Base-by-base conservation (phyloP, 2,888 invertebrate genomes). In the Drosophila anomalata region DNA sequence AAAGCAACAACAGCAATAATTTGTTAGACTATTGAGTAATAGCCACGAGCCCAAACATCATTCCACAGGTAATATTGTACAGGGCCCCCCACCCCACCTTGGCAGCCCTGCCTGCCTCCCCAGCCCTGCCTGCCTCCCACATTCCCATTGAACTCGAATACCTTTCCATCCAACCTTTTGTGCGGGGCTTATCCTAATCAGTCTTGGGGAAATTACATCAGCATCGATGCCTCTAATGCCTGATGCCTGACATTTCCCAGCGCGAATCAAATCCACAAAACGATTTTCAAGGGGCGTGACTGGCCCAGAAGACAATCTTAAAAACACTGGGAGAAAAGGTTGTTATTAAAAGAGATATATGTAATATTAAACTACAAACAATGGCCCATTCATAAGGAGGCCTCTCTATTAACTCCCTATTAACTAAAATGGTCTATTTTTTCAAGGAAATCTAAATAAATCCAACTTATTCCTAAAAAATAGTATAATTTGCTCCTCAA, bases 1-100 rank as follows among this genome's bases (percentile, higher is more conserved):
- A 48, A 39, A 33, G 44, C 26, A 54, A 67, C 54, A 42, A 44
- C 65, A 63, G 65, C 77, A 85, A 81, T 80, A 81, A 80, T 75
- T 87, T 76, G 76, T 66, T 62, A 62, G 62, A 68, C 61, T 75
- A 72, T 86, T 84, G 77, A 86, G 88, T 75, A 84, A 84, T 78
- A 78, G 73, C 56, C 71, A 58, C 79, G 56, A 60, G 54, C 53
- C 44, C 39, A 14, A 39, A 20, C 53, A 36, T 33, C 39, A 51
- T 31, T 61, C 61, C 60, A 59, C 60, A 60, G 61, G 61, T 61
- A 60, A 60, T 12, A 6, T 33, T 29, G 29, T 6, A n/a, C 12
- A n/a, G 36, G 36, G 36, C 33, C 14, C 3, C 14, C 5, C 7
- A 2, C 8, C 14, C 14, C 14, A 22, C 26, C 1, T 24, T 11